A percentile compares a stretch with the other conserved stretches of the same genome.
These are phyloP conservation scores for Acipenser oxyrinchus DNA, from an alignment of 2,797 vertebrate genomes.

Conservation along the genomic window DNA sequence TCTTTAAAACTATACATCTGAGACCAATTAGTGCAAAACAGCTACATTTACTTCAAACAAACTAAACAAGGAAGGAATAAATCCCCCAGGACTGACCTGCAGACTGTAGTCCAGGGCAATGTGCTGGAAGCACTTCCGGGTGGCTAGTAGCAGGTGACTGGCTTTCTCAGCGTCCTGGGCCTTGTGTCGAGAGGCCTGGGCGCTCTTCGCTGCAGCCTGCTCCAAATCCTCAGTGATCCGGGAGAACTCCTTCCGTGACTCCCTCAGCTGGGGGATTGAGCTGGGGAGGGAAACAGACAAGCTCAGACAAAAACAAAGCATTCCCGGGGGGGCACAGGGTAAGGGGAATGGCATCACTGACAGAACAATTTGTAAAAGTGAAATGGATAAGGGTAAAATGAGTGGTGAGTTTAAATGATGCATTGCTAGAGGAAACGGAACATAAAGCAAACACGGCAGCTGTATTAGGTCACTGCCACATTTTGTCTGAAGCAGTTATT, in stretches of 20 bases:
- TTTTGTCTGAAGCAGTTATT: too few relatives aligned
- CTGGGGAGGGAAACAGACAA: constrained; percentile 25
- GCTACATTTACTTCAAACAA: background rate
- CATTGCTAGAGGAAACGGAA: too few relatives aligned
- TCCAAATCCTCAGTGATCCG: constrained; percentile 58
- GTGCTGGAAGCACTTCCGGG: constrained; percentile 60
- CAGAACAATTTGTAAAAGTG: too few relatives aligned
- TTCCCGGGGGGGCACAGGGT: too few relatives aligned
- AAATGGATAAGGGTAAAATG: too few relatives aligned
- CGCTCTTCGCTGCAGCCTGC: constrained; percentile 40
- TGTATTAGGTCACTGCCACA: too few relatives aligned
- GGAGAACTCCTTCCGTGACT: constrained; percentile 50
- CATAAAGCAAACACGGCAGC: too few relatives aligned
- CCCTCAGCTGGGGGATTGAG: constrained; percentile 50
- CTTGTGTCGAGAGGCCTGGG: constrained; percentile 52
- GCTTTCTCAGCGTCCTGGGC: constrained; percentile 42
- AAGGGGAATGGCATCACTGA: too few relatives aligned
- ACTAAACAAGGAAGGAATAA: background rate
- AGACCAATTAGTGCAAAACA: background rate
- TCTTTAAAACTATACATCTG: too few relatives aligned
- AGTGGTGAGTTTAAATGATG: too few relatives aligned
- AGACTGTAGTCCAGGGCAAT: constrained; percentile 64
- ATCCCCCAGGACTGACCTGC: constrained; percentile 40
- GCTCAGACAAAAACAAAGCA: background rate
- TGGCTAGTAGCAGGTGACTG: constrained; percentile 59